Conservation (phyloP, 2,888 invertebrate genomes). For the Agapetus fuscipes region DNA sequence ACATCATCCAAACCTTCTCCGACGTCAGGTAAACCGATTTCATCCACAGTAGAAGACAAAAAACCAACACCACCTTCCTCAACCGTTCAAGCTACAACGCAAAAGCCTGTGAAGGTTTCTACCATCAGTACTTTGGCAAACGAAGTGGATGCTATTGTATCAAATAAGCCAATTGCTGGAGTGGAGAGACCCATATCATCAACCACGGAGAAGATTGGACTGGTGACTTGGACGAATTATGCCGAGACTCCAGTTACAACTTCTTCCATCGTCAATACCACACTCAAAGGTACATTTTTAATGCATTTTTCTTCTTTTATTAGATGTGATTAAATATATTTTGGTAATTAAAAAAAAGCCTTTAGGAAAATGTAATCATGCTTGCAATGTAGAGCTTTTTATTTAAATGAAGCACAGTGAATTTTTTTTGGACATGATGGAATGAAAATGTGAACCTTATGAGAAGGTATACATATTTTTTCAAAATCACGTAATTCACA, state of each 20-base stretch:
- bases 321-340: neutral
- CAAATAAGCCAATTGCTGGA: conserved; percentile 19
- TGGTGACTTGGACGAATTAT: conserved; percentile 47
- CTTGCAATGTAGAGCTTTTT: no score
- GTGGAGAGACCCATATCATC: conserved; percentile 24
- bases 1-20: conserved; percentile 24
- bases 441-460: no score
- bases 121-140: conserved; percentile 13
- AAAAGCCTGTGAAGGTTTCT: conserved; percentile 10
- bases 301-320: no score
- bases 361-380: conserved; percentile 3
- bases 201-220: conserved; percentile 29
- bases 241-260: conserved; percentile 34
- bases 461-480: no score
- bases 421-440: no score
- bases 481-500: no score
- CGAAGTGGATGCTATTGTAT: conserved; percentile 8
- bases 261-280: conserved; percentile 27
- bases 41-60: conserved; percentile 4
- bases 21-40: no score
- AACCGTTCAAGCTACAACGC: conserved; percentile 13
- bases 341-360: no score
- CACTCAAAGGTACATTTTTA: conserved; percentile 29
- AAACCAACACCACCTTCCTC: conserved; percentile 18
- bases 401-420: no score